Conservation (phyloP, 2,113 vertebrate genomes). For the Malurus melanocephalus region DNA sequence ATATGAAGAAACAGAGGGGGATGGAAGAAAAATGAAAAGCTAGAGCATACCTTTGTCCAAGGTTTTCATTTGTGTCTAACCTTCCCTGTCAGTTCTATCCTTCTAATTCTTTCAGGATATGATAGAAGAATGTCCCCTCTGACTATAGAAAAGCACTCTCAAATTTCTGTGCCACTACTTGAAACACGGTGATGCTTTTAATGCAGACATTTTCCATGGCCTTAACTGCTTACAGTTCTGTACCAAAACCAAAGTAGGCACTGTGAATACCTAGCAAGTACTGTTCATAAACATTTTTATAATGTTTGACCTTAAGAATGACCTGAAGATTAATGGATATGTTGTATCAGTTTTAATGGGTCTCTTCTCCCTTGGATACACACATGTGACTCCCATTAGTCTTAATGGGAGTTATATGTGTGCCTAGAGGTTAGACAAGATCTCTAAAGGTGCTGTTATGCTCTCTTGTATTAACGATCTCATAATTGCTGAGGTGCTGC, state of each 20-base stretch:
- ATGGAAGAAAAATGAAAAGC: slow-evolving; percentile 27
- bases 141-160: slow-evolving; percentile 19
- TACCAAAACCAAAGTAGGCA: slow-evolving; percentile 10
- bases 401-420: slow-evolving; percentile 50
- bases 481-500: slow-evolving; percentile 60
- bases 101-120: slow-evolving; percentile 32
- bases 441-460: slow-evolving; percentile 46
- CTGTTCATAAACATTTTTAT: slow-evolving; percentile 63
- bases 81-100: slow-evolving; percentile 12
- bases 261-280: slow-evolving; percentile 32
- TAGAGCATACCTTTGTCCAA: slow-evolving; percentile 6
- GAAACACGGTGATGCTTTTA: slow-evolving; percentile 38
- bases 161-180: slow-evolving; percentile 9
- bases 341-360: slow-evolving; percentile 60
- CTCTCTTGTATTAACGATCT: slow-evolving; percentile 54
- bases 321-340: slow-evolving; percentile 62
- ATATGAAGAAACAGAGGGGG: slow-evolving; percentile 1
- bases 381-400: slow-evolving; percentile 62
- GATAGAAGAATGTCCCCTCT: slow-evolving; percentile 21
- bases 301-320: slow-evolving; percentile 59
- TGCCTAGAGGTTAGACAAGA: slow-evolving; percentile 56
- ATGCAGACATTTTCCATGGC: slow-evolving; percentile 28
- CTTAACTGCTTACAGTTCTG: slow-evolving; percentile 17
- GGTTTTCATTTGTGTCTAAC: slow-evolving; percentile 36
- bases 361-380: slow-evolving; percentile 48